Percentiles rank a stretch among this genome's conserved stretches.
phyloP scores from a whole-genome alignment of 53 echinoderm and acorn worm genomes.

The Apostichopus leukothele region DNA sequence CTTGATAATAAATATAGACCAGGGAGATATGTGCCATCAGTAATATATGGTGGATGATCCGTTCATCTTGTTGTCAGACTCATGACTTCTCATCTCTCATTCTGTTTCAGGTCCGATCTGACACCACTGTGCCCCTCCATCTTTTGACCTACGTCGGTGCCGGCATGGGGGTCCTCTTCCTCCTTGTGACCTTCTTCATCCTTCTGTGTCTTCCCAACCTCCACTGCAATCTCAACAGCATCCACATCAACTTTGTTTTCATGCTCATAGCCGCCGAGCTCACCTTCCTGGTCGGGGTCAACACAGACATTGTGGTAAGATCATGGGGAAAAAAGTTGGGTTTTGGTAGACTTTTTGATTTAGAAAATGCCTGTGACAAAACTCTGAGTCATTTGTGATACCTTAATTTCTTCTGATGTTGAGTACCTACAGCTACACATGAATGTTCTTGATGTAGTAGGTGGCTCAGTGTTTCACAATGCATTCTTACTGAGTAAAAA shows the following conservation, averaged over 20 bases:
- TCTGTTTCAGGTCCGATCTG: conserved; percentile 16
- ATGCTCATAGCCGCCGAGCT: conserved; percentile 83
- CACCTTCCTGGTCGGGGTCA: conserved; percentile 89
- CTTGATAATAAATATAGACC: too few relatives aligned
- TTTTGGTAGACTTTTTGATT: not conserved
- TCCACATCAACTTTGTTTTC: conserved; percentile 91
- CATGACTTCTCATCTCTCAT: not conserved
- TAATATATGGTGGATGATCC: too few relatives aligned
- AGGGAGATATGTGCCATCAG: too few relatives aligned
- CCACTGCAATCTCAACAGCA: conserved; percentile 92
- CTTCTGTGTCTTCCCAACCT: conserved; percentile 87
- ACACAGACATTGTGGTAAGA: conserved; percentile 84
- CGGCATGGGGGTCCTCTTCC: conserved; percentile 67
- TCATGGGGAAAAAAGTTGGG: not conserved
- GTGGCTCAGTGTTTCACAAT: too few relatives aligned
- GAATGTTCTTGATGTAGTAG: too few relatives aligned
- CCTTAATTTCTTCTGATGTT: too few relatives aligned
- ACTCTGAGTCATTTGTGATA: too few relatives aligned
- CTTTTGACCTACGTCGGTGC: conserved; percentile 79
- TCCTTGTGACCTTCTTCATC: conserved; percentile 81
- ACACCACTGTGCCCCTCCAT: conserved; percentile 62
- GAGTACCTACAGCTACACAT: too few relatives aligned
- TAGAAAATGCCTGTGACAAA: too few relatives aligned
- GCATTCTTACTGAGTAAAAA: too few relatives aligned
- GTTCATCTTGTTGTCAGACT: too few relatives aligned